These are phyloP conservation scores for Delia radicum DNA, from an alignment of 1,140 invertebrate species.

Conservation along the genomic window DNA sequence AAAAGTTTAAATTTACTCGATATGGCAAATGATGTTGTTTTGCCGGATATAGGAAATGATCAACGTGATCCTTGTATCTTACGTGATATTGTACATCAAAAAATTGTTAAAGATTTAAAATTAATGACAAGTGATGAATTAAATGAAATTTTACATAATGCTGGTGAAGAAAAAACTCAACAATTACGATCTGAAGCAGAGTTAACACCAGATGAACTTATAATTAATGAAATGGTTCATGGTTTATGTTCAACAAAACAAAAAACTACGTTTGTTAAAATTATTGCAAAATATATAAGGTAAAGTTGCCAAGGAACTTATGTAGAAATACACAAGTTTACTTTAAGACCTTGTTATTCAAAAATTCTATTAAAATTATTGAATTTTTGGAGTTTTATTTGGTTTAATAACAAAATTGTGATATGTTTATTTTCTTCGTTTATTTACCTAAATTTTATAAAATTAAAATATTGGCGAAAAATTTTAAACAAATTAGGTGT, in stretches of 20 bases:
- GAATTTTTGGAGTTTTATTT: no score
- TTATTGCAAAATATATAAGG: slow-evolving; percentile 53
- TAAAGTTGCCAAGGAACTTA: slow-evolving; percentile 28
- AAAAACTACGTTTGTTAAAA: slow-evolving; percentile 49
- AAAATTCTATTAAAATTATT: no score
- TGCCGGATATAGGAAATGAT: neutral
- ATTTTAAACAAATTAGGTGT: no score
- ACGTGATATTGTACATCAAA: slow-evolving; percentile 30
- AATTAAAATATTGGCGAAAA: no score
- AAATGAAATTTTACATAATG: slow-evolving; percentile 32
- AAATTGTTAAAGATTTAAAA: slow-evolving; percentile 43
- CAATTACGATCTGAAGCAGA: slow-evolving; percentile 29
- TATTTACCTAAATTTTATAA: no score
- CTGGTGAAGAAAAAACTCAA: neutral
- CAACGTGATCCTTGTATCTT: neutral
- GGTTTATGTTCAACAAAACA: slow-evolving; percentile 48
- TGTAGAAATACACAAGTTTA: neutral
- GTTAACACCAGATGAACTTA: slow-evolving; percentile 39
- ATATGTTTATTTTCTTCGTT: no score
- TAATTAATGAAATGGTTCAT: slow-evolving; percentile 49
- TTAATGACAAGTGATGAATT: slow-evolving; percentile 44
- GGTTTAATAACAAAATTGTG: no score
- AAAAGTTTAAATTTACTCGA: neutral
- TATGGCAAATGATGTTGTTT: neutral
- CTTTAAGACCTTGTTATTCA: no score